These are phyloP conservation scores for Zaprionus lachaisei DNA, from an alignment of 1,140 invertebrate genomes.

Conservation along the genomic window DNA sequence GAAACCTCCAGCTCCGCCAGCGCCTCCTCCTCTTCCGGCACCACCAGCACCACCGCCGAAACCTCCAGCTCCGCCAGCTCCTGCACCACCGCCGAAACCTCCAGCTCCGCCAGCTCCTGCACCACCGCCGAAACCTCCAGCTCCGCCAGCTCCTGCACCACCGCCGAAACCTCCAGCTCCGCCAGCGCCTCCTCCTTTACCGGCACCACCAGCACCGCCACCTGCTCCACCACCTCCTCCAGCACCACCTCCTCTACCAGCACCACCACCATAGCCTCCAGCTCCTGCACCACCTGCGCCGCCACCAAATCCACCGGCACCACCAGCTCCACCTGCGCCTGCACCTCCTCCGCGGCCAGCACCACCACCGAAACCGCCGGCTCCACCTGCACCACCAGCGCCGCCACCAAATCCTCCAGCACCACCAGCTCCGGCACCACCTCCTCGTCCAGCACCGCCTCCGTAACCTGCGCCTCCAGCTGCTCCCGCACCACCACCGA, in stretches of 20 bases:
- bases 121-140: slow-evolving; percentile 79
- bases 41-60: slow-evolving; percentile 67
- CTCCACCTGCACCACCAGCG: slow-evolving; percentile 65
- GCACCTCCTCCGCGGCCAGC: slow-evolving; percentile 21
- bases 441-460: slow-evolving; percentile 1
- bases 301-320: slow-evolving; percentile 59
- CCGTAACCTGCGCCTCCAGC: slow-evolving; percentile 82
- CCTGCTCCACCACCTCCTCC: slow-evolving; percentile 68
- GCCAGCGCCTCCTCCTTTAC: slow-evolving; percentile 72
- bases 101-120: slow-evolving; percentile 71
- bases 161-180: slow-evolving; percentile 47
- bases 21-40: slow-evolving; percentile 52
- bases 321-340: slow-evolving; percentile 43
- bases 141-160: slow-evolving; percentile 73
- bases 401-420: slow-evolving; percentile 60
- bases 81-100: slow-evolving; percentile 65
- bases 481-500: slow-evolving; percentile 78
- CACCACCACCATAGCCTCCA: slow-evolving; percentile 33
- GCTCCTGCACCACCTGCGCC: slow-evolving; percentile 67
- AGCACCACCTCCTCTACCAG: slow-evolving; percentile 42
- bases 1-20: background rate
- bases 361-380: slow-evolving; percentile 29
- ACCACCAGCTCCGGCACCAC: slow-evolving; percentile 49
- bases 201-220: slow-evolving; percentile 36
- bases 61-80: slow-evolving; percentile 22